A percentile compares a stretch with the other conserved stretches of the same genome.
Conservation (phyloP, 1,140 invertebrate genomes). For the Heterodera schachtii region DNA sequence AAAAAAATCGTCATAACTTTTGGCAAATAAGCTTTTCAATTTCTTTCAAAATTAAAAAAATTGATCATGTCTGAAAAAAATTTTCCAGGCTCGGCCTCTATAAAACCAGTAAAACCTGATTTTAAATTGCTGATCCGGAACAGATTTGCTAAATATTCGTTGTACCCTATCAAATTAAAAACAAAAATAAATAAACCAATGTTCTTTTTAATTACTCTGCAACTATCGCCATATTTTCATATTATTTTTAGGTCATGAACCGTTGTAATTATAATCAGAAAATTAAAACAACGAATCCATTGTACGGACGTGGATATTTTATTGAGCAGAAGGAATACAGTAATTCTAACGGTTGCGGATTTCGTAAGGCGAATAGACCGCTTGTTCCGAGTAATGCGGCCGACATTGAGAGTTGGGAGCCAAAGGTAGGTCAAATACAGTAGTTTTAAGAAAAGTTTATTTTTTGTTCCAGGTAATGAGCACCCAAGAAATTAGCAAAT, state of each 20-base stretch:
- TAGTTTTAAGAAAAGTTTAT: no score
- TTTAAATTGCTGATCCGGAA: no score
- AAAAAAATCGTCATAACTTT: no score
- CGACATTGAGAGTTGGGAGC: constrained; percentile 22
- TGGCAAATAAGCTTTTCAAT: no score
- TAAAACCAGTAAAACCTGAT: no score
- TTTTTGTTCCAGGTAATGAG: constrained; percentile 11
- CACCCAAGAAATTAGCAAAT: not conserved
- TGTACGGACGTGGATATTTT: not conserved
- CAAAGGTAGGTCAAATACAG: not conserved
- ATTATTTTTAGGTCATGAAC: not conserved
- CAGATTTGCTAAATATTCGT: no score
- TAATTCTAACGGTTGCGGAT: not conserved
- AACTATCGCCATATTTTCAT: not conserved
- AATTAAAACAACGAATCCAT: not conserved
- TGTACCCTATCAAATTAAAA: no score
- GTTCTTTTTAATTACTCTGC: no score
- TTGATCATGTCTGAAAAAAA: no score
- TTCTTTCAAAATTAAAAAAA: no score
- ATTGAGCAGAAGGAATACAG: not conserved
- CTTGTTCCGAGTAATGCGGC: constrained; percentile 17
- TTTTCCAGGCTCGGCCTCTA: no score
- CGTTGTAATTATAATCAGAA: not conserved
- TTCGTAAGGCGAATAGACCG: constrained; percentile 18
- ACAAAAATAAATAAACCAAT: no score